phyloP scores from a whole-genome alignment of 2,888 invertebrate genomes.

The Polyommatus icarus region DNA sequence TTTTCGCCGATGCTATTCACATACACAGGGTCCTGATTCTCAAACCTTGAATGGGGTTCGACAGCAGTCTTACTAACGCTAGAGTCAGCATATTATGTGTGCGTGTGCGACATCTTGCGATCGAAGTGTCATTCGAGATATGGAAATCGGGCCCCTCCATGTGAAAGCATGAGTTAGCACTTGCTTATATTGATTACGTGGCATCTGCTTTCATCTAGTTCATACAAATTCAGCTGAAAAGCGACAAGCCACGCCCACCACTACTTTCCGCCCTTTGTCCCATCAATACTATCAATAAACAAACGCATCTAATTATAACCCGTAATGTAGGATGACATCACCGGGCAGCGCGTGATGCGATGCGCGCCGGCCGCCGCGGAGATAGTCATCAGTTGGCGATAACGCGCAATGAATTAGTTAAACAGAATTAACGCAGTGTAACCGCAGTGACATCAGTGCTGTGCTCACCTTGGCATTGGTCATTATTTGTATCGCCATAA shows the following conservation, averaged over 20 bases:
- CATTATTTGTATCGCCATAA: constrained; percentile 5
- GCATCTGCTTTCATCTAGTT: neutral
- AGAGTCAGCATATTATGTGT: no score
- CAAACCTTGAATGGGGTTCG: no score
- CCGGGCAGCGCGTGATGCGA: constrained; percentile 2
- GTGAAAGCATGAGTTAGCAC: no score
- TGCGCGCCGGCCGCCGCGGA: neutral
- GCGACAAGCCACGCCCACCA: neutral
- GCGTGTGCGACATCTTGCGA: no score
- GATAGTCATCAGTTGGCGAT: neutral
- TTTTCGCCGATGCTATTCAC: no score
- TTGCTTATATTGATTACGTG: no score
- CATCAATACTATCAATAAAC: neutral
- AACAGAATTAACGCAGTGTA: neutral
- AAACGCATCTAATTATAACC: constrained; percentile 6
- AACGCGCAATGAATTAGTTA: neutral
- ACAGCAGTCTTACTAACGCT: no score
- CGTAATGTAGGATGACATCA: neutral
- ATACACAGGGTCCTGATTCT: no score
- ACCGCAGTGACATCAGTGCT: neutral
- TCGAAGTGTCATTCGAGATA: no score
- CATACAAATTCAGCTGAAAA: no score
- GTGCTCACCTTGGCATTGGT: neutral
- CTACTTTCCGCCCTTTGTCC: neutral
- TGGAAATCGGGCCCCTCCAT: no score